Evolutionary conservation across 2,888 invertebrate genomes (phyloP).

Genomic region (Volucella zonaria): DNA sequence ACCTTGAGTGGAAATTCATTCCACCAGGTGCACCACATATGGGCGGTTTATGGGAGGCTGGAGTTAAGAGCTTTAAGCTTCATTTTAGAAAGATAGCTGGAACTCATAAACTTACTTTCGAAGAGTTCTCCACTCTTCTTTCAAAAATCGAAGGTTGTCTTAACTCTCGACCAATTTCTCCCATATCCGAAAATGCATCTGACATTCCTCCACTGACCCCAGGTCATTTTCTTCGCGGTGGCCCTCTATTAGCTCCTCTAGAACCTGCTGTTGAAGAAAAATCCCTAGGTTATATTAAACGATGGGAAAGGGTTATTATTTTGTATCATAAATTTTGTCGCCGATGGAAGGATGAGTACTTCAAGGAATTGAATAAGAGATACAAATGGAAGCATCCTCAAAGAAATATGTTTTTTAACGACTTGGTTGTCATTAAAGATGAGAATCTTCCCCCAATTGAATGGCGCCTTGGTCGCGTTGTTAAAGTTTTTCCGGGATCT

Average conservation of each 20-base stretch:
- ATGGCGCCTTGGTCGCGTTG: not conserved
- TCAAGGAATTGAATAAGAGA: not conserved
- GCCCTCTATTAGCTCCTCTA: not conserved
- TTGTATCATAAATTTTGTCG: not conserved
- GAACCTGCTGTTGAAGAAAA: no score
- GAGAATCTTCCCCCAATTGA: not conserved
- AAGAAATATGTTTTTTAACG: not conserved
- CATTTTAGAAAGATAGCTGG: slow-evolving; percentile 16
- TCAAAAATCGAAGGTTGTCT: slow-evolving; percentile 28
- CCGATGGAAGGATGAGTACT: not conserved
- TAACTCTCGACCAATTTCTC: slow-evolving; percentile 27
- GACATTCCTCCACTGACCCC: not conserved
- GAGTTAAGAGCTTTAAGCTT: not conserved
- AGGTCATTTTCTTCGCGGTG: not conserved
- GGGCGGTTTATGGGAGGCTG: not conserved
- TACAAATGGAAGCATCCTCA: no score
- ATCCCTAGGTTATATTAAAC: not conserved
- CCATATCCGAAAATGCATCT: slow-evolving; percentile 8
- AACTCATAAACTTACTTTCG: slow-evolving; percentile 23
- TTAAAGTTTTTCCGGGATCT: not conserved
- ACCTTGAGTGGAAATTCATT: no score
- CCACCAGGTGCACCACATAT: no score
- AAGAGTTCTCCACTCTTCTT: slow-evolving; percentile 27
- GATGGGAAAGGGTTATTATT: not conserved
- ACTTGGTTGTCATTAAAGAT: not conserved